These are phyloP conservation scores for Corythornis madagascariensis DNA, from an alignment of 2,113 vertebrate species.

Conservation along the genomic window DNA sequence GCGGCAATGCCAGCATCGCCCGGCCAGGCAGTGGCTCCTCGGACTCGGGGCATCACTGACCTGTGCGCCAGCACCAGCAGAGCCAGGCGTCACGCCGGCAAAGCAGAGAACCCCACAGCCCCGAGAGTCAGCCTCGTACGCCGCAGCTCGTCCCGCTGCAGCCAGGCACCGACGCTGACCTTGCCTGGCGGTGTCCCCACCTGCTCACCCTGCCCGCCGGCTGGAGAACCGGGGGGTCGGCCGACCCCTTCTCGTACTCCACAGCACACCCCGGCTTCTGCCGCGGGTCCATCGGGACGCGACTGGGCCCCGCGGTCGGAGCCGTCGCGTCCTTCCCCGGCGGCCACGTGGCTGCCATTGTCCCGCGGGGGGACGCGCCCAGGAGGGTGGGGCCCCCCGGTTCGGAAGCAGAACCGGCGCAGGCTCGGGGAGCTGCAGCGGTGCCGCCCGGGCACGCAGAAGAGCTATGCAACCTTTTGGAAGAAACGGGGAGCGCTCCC, in stretches of 20 bases:
- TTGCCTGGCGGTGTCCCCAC: neutral
- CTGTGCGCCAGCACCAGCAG: neutral
- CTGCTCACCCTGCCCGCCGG: neutral
- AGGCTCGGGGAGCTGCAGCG: neutral
- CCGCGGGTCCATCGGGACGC: rapidly evolving
- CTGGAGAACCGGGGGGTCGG: neutral
- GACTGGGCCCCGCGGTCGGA: neutral
- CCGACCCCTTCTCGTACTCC: neutral
- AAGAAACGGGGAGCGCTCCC: neutral
- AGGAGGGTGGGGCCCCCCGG: neutral
- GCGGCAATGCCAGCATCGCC: neutral
- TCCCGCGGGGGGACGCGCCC: neutral
- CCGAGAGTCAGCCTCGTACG: neutral
- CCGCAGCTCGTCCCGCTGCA: neutral
- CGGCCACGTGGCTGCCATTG: conserved; percentile 36
- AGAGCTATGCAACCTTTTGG: neutral
- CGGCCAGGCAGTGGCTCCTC: neutral
- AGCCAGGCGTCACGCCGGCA: neutral
- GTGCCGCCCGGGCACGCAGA: too few relatives aligned
- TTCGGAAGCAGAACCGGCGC: too few relatives aligned
- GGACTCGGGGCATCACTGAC: neutral
- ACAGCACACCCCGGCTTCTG: rapidly evolving
- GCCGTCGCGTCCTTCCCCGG: neutral
- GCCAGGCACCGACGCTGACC: neutral
- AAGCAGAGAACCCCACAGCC: neutral